phyloP scores from a whole-genome alignment of 2,113 vertebrate genomes.

The Enhydra lutris region DNA sequence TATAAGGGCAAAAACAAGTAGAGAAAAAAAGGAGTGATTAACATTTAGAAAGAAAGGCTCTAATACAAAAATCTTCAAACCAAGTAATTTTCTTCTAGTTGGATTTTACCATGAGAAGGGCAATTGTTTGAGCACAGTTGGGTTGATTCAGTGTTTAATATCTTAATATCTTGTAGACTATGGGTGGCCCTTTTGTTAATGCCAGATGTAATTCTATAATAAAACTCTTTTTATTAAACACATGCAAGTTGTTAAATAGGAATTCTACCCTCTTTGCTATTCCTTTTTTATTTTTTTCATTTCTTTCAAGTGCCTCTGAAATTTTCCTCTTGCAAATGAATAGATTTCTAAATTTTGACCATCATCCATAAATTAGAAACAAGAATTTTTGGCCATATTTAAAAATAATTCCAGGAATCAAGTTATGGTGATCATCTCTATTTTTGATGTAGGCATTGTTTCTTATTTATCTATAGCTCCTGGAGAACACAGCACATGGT shows the following conservation, averaged over 20 bases:
- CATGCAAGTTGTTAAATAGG: not conserved
- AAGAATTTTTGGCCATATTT: not conserved
- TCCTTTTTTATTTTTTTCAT: not conserved
- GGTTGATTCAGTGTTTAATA: not conserved
- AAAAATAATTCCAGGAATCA: not conserved
- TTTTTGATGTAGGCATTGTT: not conserved
- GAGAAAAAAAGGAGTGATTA: not conserved
- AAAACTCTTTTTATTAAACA: constrained; percentile 5
- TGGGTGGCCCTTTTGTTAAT: not conserved
- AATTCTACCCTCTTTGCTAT: not conserved
- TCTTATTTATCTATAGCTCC: not conserved
- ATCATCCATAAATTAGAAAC: not conserved
- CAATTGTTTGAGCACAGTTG: not conserved
- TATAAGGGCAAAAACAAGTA: not conserved
- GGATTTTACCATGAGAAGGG: not conserved
- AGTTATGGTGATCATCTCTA: not conserved
- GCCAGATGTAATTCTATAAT: not conserved
- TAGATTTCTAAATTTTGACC: not conserved
- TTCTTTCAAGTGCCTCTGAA: not conserved
- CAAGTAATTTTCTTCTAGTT: constrained; percentile 4
- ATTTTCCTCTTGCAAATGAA: not conserved
- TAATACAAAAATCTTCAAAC: not conserved
- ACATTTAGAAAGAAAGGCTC: not conserved
- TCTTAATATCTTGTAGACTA: not conserved
- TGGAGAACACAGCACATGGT: not conserved